Base-by-base conservation (phyloP, 2,888 invertebrate genomes). In the Xestia c-nigrum region DNA sequence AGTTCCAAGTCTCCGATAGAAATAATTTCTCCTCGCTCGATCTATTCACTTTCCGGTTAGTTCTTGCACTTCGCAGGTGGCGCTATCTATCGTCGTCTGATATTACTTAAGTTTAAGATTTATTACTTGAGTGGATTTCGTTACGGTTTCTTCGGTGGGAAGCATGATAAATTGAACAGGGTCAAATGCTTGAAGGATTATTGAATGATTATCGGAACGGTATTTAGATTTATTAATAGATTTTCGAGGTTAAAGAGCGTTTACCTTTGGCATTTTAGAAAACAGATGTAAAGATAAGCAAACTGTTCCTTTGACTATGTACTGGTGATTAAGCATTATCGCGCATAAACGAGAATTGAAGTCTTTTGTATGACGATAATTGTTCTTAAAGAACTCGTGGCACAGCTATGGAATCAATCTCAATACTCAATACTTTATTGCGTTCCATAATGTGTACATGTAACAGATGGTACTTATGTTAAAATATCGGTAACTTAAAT, bases 41-140 rank as follows among this genome's bases (percentile, higher is more conserved):
- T 82, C 83, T 85, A 85, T 85, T 84, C 85, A 84, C 78, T 84
- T 85, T 72, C 66, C 77, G 72, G 74, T 81, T 81, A 85, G 82
- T 83, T 81, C 82, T 52, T 65, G 59, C 72, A 78, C 82, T 70
- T 74, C 59, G 57, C 85, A 78, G 83, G 85, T 85, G 81, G 77
- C 64, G 83, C 78, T 81, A 83, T 81, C 85, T 84, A 85, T 82
- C 74, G 83, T 81, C 78, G 74, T 81, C 68, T 72, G 83, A 78
- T 84, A 85, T 84, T 84, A 84, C 85, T 73, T 72, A 85, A 84
- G 85, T 84, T 84, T 85, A 77, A 84, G 83, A 84, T 82, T 84
- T 84, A 84, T 84, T 74, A 78, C 82, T 72, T 55, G 73, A 84
- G 78, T 76, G 72, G 81, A 76, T 83, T 83, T 85, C 78, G 69